These are phyloP conservation scores for Hassar affinis DNA, from an alignment of 2,113 vertebrate genomes.

Conservation along the genomic window DNA sequence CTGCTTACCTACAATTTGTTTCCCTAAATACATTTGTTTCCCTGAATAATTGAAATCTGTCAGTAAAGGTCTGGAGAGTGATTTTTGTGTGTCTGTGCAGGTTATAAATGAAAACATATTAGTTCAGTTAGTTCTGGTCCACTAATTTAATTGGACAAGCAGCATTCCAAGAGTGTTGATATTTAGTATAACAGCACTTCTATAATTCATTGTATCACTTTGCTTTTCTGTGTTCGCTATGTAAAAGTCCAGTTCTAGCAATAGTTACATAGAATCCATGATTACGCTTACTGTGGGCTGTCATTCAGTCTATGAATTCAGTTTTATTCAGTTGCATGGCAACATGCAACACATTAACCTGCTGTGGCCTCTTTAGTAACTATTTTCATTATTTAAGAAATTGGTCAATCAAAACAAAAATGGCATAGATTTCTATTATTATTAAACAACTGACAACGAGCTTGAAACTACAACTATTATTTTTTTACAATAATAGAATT, in stretches of 20 bases:
- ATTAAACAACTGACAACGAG: too few relatives aligned
- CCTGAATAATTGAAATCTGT: slow-evolving; percentile 5
- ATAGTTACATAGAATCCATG: background rate
- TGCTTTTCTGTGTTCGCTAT: background rate
- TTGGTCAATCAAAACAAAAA: too few relatives aligned
- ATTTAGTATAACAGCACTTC: background rate
- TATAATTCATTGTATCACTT: background rate
- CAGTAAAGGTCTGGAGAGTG: background rate
- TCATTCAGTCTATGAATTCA: background rate
- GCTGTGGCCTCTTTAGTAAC: background rate
- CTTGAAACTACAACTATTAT: background rate
- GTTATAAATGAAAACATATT: background rate
- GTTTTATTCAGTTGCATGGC: too few relatives aligned
- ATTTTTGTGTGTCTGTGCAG: background rate
- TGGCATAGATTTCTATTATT: too few relatives aligned
- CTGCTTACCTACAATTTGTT: background rate
- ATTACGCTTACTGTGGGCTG: background rate
- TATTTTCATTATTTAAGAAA: too few relatives aligned
- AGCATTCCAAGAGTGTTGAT: background rate
- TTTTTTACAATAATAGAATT: background rate
- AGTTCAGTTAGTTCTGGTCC: slow-evolving; percentile 2
- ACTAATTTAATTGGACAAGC: background rate
- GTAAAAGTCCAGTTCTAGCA: background rate
- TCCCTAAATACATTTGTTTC: slow-evolving; percentile 7
- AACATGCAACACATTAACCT: background rate